Evolutionary conservation across 2,888 invertebrate species (phyloP), one percentile per base, ranked within the genome.

Genomic region (Caenorhabditis sp.): DNA sequence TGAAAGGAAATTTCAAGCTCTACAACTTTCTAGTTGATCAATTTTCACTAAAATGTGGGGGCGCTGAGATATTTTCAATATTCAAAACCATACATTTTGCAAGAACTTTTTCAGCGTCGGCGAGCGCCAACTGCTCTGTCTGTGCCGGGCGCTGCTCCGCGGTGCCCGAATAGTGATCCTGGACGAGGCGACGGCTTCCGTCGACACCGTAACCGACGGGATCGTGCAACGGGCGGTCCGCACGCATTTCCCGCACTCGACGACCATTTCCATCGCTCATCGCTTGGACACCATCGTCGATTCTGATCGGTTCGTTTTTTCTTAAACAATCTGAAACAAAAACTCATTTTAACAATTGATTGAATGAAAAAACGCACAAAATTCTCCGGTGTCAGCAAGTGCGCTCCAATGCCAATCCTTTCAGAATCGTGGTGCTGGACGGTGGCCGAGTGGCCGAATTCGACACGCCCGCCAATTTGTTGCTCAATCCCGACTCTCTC

Each of bases 211-310:
- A 20, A 88, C 88, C 17, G 88, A 88, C 62, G 72, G 80, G 2
- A 76, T 88, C 32, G 86, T 88, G 5, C 92, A 94, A 93, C 84
- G 88, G 90, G 89, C 92, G 94, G 83, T 87, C 20, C 22, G 92
- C 92, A 32, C 94, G 94, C 90, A 96, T 95, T 90, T 92, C 92
- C 79, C 92, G 93, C 74, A 94, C 94, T 95, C 89, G 8, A 86
- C 86, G 4, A 81, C 84, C 0, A 65, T 86, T n/a, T 81, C 85
- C 11, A 86, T 86, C 48, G 96, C 96, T 32, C 96, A 96, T 91
- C 92, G 96, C 17, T 92, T 96, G 77, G 95, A 95, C 90, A 96
- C 95, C 22, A 95, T 96, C 84, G 92, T 95, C 92, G 95, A 95
- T 91, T 94, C 94, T 35, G 94, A 94, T 86, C 84, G 85, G 88